Conservation (phyloP, 2,888 invertebrate species). For the Lasius fuliginosus region DNA sequence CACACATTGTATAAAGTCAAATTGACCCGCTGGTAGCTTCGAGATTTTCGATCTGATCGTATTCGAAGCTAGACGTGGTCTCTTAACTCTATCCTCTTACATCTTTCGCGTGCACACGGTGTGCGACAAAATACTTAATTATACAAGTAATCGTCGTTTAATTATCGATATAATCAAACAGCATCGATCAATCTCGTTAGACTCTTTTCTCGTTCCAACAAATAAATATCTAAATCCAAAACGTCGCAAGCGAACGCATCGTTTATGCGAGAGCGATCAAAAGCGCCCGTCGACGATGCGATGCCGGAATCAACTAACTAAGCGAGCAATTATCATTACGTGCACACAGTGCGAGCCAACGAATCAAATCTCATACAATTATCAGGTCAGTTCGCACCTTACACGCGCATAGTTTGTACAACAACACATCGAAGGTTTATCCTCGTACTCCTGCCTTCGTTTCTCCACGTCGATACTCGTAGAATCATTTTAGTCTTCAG, state of each 20-base stretch:
- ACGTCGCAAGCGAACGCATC: conserved; percentile 16
- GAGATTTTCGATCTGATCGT: not conserved
- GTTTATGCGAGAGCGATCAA: not conserved
- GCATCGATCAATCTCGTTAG: conserved; percentile 27
- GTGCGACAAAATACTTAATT: conserved; percentile 41
- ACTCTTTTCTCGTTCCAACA: conserved; percentile 28
- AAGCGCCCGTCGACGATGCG: conserved; percentile 4
- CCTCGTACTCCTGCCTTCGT: conserved; percentile 61
- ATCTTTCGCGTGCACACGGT: conserved; percentile 43
- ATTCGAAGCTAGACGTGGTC: conserved; percentile 29
- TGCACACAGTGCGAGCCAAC: conserved; percentile 70
- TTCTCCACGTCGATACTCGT: conserved; percentile 51
- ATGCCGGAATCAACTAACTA: conserved; percentile 30
- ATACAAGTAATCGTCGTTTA: conserved; percentile 34
- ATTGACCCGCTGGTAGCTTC: conserved; percentile 30
- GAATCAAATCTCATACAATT: conserved; percentile 61
- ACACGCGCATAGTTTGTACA: conserved; percentile 43
- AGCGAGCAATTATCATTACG: conserved; percentile 30
- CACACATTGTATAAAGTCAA: conserved; percentile 26
- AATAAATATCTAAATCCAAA: conserved; percentile 16
- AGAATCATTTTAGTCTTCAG: conserved; percentile 55
- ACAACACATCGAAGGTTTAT: conserved; percentile 52
- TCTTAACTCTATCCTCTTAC: conserved; percentile 22
- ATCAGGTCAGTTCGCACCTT: conserved; percentile 64
- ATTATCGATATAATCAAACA: conserved; percentile 19